Evolutionary conservation across 2,797 vertebrate genomes (phyloP).

Genomic region (Macropus fuliginosus): DNA sequence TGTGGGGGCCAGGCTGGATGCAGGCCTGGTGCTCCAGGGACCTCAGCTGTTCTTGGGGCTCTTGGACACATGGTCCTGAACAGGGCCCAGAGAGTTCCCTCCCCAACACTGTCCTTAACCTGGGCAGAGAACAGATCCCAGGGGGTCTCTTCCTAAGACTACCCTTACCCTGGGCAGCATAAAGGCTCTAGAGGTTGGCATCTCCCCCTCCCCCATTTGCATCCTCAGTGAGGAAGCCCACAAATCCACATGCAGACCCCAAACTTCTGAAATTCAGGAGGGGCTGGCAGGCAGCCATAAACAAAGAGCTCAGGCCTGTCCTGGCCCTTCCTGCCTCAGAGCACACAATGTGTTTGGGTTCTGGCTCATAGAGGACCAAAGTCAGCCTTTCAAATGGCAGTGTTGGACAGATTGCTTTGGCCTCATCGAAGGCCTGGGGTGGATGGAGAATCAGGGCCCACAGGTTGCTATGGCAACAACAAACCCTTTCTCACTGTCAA

Average conservation of each 20-base stretch:
- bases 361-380: not conserved
- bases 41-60: too few relatives aligned
- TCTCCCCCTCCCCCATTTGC: too few relatives aligned
- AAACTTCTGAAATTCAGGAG: not conserved
- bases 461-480: not conserved
- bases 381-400: not conserved
- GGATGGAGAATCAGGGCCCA: not conserved
- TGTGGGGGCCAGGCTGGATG: too few relatives aligned
- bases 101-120: not conserved
- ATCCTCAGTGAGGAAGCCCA: not conserved
- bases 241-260: not conserved
- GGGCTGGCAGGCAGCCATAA: too few relatives aligned
- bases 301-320: not conserved
- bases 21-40: too few relatives aligned
- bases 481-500: not conserved
- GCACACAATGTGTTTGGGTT: not conserved
- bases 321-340: too few relatives aligned
- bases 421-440: not conserved
- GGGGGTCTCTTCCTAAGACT: not conserved
- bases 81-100: not conserved
- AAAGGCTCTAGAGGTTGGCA: too few relatives aligned
- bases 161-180: not conserved
- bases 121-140: not conserved
- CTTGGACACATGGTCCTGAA: not conserved
- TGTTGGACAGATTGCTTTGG: too few relatives aligned